Evolutionary conservation across 1,140 invertebrate genomes (phyloP).

Genomic region (Scaptomyza graminum): DNA sequence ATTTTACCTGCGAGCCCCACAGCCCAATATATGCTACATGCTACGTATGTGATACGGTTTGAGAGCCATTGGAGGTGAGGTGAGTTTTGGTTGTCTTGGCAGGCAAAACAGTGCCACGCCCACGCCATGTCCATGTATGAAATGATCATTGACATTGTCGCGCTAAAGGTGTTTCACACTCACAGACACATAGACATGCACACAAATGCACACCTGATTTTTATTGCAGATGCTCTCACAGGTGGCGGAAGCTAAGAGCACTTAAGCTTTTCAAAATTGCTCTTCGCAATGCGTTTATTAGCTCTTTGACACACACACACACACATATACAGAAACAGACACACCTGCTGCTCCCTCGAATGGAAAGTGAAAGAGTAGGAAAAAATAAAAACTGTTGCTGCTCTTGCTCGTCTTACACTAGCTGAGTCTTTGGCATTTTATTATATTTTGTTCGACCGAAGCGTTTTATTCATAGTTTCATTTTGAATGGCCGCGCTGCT

Average conservation of each 20-base stretch:
- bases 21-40: neutral
- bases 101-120: constrained; percentile 56
- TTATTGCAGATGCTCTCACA: constrained; percentile 28
- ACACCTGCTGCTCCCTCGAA: constrained; percentile 55
- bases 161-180: constrained; percentile 73
- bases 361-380: constrained; percentile 19
- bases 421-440: constrained; percentile 35
- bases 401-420: constrained; percentile 34
- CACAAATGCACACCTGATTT: constrained; percentile 27
- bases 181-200: constrained; percentile 18
- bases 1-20: constrained; percentile 22
- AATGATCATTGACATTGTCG: constrained; percentile 83
- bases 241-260: constrained; percentile 44
- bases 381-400: constrained; percentile 30
- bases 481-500: constrained; percentile 61
- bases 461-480: constrained; percentile 53
- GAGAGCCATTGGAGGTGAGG: constrained; percentile 52
- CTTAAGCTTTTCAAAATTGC: constrained; percentile 28
- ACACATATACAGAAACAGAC: constrained; percentile 8
- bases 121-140: constrained; percentile 59
- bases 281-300: constrained; percentile 50
- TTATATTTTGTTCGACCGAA: constrained; percentile 17
- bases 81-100: constrained; percentile 64
- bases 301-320: constrained; percentile 41
- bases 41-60: constrained; percentile 38